phyloP scores from a whole-genome alignment of 2,888 invertebrate species.

The Papilio protenor region DNA sequence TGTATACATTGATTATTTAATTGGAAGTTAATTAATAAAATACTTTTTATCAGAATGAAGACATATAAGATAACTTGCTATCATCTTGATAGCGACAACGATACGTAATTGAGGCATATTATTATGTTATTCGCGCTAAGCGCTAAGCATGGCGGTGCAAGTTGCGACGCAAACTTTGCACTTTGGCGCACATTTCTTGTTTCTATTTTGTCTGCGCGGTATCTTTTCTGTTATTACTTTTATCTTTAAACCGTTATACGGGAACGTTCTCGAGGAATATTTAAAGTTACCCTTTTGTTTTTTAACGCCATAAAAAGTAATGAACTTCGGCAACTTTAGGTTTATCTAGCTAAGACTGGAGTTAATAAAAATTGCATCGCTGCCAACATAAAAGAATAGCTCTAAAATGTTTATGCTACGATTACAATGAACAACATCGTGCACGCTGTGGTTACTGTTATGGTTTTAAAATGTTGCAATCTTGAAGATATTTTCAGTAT shows the following conservation, averaged over 20 bases:
- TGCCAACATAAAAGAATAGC: constrained; percentile 28
- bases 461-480: constrained; percentile 14
- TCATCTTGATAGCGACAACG: constrained; percentile 40
- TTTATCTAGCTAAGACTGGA: constrained; percentile 35
- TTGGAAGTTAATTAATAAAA: too few species aligned
- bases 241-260: constrained; percentile 50
- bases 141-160: constrained; percentile 53
- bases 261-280: constrained; percentile 38
- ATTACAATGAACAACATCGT: constrained; percentile 15
- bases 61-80: not conserved
- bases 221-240: constrained; percentile 57
- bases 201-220: constrained; percentile 55
- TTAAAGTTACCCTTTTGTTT: constrained; percentile 43
- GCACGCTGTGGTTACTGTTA: constrained; percentile 3
- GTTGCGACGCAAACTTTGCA: constrained; percentile 59
- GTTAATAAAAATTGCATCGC: constrained; percentile 34
- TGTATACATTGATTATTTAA: too few species aligned
- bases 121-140: constrained; percentile 58
- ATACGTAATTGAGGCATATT: constrained; percentile 56
- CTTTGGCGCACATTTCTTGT: constrained; percentile 60
- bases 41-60: not conserved
- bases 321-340: constrained; percentile 40
- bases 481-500: constrained; percentile 6
- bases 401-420: constrained; percentile 23
- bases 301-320: constrained; percentile 43